Conservation (phyloP, 2,888 invertebrate species). For the Drosophila melanosoma region DNA sequence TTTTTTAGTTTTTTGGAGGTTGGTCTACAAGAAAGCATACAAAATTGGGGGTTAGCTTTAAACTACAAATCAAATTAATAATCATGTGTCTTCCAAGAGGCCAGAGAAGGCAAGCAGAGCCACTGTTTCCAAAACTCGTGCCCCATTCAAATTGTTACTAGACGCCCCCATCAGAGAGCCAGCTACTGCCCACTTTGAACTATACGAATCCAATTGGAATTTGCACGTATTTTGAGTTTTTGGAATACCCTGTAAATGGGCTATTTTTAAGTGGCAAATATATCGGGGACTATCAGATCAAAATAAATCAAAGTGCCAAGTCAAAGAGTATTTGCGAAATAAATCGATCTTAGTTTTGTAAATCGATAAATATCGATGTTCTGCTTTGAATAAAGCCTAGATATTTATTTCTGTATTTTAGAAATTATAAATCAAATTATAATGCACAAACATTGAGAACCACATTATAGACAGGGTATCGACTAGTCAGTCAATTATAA, state of each 20-base stretch:
- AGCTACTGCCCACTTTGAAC: slow-evolving; percentile 9
- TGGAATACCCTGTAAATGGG: neutral
- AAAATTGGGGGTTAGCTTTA: slow-evolving; percentile 52
- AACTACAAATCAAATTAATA: slow-evolving; percentile 78
- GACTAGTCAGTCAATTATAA: neutral
- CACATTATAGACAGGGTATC: slow-evolving; percentile 4
- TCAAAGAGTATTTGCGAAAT: neutral
- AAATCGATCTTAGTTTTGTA: neutral
- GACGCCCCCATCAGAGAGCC: slow-evolving; percentile 54
- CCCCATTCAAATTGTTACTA: slow-evolving; percentile 62
- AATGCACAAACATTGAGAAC: neutral
- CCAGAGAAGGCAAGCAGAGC: neutral
- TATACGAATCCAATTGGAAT: slow-evolving; percentile 32
- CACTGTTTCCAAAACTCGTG: slow-evolving; percentile 56
- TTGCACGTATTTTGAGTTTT: slow-evolving; percentile 42
- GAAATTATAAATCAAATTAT: neutral
- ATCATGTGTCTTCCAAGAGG: slow-evolving; percentile 69
- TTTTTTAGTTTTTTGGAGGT: slow-evolving; percentile 12
- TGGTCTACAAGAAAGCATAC: slow-evolving; percentile 50
- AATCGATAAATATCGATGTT: neutral
- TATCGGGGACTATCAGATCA: neutral
- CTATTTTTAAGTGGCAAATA: neutral
- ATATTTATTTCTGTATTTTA: neutral
- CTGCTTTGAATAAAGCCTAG: too few relatives aligned
- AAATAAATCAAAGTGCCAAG: neutral